A percentile compares a stretch with the other conserved stretches of the same genome.
Evolutionary conservation across 2,888 invertebrate genomes (phyloP).

Genomic region (Leuctra nigra): DNA sequence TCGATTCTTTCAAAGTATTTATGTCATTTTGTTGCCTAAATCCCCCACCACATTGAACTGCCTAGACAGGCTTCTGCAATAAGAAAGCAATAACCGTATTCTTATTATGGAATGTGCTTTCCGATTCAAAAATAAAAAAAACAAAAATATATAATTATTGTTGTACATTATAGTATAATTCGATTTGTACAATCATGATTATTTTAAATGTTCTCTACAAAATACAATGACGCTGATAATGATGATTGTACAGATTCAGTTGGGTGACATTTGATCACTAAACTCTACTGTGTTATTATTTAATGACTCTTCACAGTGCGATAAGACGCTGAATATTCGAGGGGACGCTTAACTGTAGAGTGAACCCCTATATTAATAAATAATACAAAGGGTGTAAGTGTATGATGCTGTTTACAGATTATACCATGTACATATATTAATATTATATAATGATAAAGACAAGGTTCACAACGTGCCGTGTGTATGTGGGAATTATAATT

Average conservation of each 20-base stretch:
- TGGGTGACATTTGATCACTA: constrained; percentile 22
- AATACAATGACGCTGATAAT: constrained; percentile 17
- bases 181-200: constrained; percentile 16
- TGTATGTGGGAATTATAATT: constrained; percentile 72
- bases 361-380: constrained; percentile 30
- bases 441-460: constrained; percentile 68
- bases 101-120: constrained; percentile 47
- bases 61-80: constrained; percentile 44
- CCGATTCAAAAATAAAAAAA: constrained; percentile 42
- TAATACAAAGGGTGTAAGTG: constrained; percentile 45
- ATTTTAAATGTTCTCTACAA: constrained; percentile 18
- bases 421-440: constrained; percentile 65
- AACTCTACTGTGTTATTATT: constrained; percentile 26
- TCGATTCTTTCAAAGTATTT: background rate
- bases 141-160: constrained; percentile 9
- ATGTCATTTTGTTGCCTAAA: constrained; percentile 6
- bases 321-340: constrained; percentile 22
- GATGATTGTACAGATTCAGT: constrained; percentile 26
- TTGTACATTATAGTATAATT: constrained; percentile 8
- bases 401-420: constrained; percentile 57
- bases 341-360: constrained; percentile 20
- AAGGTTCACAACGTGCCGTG: constrained; percentile 88
- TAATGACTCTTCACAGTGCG: constrained; percentile 18
- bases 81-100: constrained; percentile 49
- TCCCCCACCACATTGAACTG: constrained; percentile 26